These are phyloP conservation scores for Nasua narica DNA, from an alignment of 2,797 vertebrate species.

Conservation along the genomic window DNA sequence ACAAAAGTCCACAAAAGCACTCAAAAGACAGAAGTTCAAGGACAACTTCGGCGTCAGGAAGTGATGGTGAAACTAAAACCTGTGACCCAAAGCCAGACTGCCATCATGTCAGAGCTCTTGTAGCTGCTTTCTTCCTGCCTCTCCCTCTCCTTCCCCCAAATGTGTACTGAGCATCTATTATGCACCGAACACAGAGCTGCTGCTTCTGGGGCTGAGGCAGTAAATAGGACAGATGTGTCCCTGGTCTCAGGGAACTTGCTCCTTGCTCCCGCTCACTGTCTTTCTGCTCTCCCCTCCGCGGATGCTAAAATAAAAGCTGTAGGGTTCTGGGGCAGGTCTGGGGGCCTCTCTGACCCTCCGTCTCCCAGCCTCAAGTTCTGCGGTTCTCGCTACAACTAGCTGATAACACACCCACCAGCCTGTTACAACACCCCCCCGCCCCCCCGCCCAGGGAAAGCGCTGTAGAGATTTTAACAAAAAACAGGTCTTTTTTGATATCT, in stretches of 20 bases:
- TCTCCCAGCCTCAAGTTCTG: neutral
- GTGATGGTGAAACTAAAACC: neutral
- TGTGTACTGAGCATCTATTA: neutral
- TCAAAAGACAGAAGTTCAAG: neutral
- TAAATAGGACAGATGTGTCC: neutral
- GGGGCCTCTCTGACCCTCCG: neutral
- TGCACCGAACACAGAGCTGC: neutral
- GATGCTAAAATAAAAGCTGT: neutral
- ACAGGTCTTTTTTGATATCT: conserved; percentile 37
- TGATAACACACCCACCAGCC: conserved; percentile 5
- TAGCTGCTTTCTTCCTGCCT: neutral
- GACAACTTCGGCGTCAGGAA: neutral
- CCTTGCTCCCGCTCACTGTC: neutral
- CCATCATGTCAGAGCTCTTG: neutral
- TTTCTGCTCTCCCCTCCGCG: neutral
- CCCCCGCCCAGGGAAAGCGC: conserved; percentile 9
- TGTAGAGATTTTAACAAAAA: conserved; percentile 49
- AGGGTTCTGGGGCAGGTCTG: neutral
- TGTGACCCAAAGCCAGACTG: neutral
- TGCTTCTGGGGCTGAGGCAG: neutral
- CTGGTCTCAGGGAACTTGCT: neutral
- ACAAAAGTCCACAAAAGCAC: neutral
- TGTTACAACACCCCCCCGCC: neutral
- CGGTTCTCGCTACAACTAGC: neutral
- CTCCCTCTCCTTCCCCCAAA: neutral